Evolutionary conservation across 2,888 invertebrate genomes (phyloP).

Genomic region (Patella depressa): DNA sequence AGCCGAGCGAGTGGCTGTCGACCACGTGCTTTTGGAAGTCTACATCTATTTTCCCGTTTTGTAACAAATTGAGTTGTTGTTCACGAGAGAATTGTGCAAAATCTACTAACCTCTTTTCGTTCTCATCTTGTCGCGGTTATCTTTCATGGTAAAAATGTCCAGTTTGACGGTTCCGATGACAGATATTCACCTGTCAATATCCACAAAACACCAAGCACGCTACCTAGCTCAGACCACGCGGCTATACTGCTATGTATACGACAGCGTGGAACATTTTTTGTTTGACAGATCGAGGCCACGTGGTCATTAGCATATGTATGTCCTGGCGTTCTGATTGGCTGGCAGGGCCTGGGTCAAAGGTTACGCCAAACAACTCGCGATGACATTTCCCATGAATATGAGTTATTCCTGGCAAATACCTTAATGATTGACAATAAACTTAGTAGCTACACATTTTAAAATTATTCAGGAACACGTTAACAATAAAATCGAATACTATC

Average conservation of each 20-base stretch:
- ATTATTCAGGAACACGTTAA: too few relatives aligned
- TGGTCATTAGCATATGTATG: slow-evolving; percentile 41
- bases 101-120: slow-evolving; percentile 48
- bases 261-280: slow-evolving; percentile 39
- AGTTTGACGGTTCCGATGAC: slow-evolving; percentile 14
- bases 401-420: neutral
- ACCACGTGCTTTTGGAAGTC: slow-evolving; percentile 37
- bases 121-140: slow-evolving; percentile 38
- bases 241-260: slow-evolving; percentile 35
- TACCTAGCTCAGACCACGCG: slow-evolving; percentile 39
- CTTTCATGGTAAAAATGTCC: slow-evolving; percentile 11
- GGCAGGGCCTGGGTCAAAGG: slow-evolving; percentile 18
- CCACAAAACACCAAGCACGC: neutral
- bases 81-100: too few relatives aligned
- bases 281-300: slow-evolving; percentile 58
- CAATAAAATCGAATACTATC: too few relatives aligned
- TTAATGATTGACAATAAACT: neutral
- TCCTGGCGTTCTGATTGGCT: slow-evolving; percentile 23
- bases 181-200: slow-evolving; percentile 16
- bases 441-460: neutral
- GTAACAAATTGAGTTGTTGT: too few relatives aligned
- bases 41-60: too few relatives aligned
- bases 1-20: slow-evolving; percentile 7
- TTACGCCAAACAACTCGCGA: slow-evolving; percentile 16
- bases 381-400: slow-evolving; percentile 21